Evolutionary conservation across 2,888 invertebrate genomes (phyloP).

Genomic region (Tyria jacobaeae): DNA sequence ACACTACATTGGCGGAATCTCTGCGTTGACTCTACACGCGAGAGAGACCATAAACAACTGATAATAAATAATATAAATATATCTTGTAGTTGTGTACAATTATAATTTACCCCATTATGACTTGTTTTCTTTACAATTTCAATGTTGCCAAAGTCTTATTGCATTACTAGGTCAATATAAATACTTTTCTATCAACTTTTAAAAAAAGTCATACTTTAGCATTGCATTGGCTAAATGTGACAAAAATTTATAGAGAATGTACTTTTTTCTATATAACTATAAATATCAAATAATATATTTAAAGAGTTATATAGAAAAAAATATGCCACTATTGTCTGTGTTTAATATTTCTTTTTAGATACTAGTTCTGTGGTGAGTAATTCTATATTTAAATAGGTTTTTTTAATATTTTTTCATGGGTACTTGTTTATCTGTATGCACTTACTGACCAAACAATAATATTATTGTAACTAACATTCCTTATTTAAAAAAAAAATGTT

Average conservation of each 20-base stretch:
- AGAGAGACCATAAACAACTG: too few relatives aligned
- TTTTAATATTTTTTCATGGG: slow-evolving; percentile 26
- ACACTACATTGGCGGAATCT: too few relatives aligned
- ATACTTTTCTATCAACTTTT: neutral
- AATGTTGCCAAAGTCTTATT: neutral
- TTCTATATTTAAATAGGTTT: neutral
- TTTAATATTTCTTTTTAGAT: neutral
- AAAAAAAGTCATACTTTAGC: too few relatives aligned
- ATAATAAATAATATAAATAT: too few relatives aligned
- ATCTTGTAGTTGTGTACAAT: too few relatives aligned
- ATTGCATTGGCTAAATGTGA: neutral
- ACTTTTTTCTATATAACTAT: neutral
- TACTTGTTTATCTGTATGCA: slow-evolving; percentile 33
- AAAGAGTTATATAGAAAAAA: too few relatives aligned
- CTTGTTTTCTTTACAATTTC: neutral
- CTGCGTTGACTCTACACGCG: too few relatives aligned
- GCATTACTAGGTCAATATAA: neutral
- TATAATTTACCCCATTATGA: neutral
- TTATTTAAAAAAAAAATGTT: slow-evolving; percentile 20
- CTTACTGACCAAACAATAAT: slow-evolving; percentile 17
- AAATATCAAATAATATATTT: too few relatives aligned
- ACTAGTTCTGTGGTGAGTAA: neutral
- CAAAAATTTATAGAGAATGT: neutral
- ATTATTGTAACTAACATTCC: slow-evolving; percentile 49
- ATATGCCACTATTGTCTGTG: neutral